Percentiles rank a stretch among this genome's conserved stretches.
Conservation (phyloP, 37 sponge, comb jelly and placozoan species). For the Geodia barretti region DNA sequence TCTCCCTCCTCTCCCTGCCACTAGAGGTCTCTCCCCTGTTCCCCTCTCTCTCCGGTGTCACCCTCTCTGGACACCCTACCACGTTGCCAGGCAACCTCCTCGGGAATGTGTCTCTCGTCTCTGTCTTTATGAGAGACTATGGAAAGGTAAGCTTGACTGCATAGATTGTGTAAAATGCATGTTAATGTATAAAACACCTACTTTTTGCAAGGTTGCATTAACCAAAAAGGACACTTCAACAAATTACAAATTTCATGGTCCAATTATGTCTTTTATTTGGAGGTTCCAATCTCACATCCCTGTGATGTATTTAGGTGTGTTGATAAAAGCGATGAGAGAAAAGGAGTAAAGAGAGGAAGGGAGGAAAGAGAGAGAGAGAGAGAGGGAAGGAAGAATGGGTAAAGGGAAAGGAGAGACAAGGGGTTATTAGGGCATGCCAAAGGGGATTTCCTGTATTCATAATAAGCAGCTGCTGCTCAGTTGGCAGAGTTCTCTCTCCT, state of each 20-base stretch:
- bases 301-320: too few species aligned
- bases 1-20: slow-evolving; percentile 20
- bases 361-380: too few species aligned
- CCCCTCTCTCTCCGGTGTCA: slow-evolving; percentile 2
- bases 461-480: background rate
- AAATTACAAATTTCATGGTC: background rate
- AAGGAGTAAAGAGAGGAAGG: too few species aligned
- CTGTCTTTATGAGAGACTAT: slow-evolving; percentile 7
- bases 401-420: too few species aligned
- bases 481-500: background rate
- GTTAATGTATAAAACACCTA: too few species aligned
- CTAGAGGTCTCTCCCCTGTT: slow-evolving; percentile 25
- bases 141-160: slow-evolving; percentile 26
- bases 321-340: too few species aligned
- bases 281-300: too few species aligned
- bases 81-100: slow-evolving; percentile 2
- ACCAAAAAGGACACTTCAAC: background rate
- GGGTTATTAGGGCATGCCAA: too few species aligned
- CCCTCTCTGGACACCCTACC: slow-evolving; percentile 6
- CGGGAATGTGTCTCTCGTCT: slow-evolving; percentile 10
- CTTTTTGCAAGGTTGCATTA: background rate
- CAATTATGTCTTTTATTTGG: too few species aligned
- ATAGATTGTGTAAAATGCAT: too few species aligned
- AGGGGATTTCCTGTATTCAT: too few species aligned
- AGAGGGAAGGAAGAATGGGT: too few species aligned